Evolutionary conservation across 2,113 vertebrate genomes (phyloP).

Genomic region (Phalacrocorax aristotelis): DNA sequence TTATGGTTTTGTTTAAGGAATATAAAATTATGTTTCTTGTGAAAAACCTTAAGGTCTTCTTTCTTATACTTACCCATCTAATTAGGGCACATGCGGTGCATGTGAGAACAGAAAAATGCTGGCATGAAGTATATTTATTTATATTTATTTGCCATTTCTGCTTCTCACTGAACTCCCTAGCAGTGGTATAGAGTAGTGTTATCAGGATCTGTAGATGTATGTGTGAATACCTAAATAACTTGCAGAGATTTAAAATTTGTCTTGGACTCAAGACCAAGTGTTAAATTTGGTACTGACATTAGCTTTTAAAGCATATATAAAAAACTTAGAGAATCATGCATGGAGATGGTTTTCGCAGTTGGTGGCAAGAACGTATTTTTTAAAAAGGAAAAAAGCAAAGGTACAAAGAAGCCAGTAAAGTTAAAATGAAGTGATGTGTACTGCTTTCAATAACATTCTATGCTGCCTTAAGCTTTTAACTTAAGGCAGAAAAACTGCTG

Average conservation of each 20-base stretch:
- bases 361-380: neutral
- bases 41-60: neutral
- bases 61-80: neutral
- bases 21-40: neutral
- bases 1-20: neutral
- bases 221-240: neutral
- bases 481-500: neutral
- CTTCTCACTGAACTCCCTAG: neutral
- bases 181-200: neutral
- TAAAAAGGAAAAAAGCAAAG: neutral
- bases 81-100: neutral
- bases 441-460: conserved; percentile 22
- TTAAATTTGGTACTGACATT: neutral
- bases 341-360: neutral
- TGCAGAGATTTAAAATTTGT: neutral
- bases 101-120: neutral
- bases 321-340: neutral
- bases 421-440: conserved; percentile 42
- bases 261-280: neutral
- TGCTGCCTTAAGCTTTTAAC: conserved; percentile 25
- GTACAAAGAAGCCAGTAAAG: neutral
- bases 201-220: neutral
- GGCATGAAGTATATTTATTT: neutral
- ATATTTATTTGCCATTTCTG: neutral
- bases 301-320: neutral